Evolutionary conservation across 2,113 vertebrate genomes (phyloP), one percentile per base, ranked within the genome.

Genomic region (Aspidoscelis tigris): DNA sequence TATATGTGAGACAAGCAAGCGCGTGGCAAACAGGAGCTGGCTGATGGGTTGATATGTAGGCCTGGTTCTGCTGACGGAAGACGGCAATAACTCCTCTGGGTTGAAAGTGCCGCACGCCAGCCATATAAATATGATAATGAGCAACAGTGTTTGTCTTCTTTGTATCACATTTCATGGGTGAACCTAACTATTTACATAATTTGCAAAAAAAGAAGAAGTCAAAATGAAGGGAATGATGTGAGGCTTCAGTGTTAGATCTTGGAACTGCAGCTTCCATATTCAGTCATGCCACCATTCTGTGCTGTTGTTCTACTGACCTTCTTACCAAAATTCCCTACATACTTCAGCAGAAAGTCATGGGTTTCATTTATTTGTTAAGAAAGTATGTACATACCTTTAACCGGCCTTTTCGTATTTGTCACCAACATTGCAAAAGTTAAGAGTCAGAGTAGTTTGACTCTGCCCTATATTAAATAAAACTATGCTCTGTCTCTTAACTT

Each of bases 41-140:
- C 89, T 86, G 61, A 87, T 87, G 88, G 85, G 89, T 78, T 84
- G 83, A 86, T 87, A 93, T 86, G 86, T 90, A 93, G 89, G 86
- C 91, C 91, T 75, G 88, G 78, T 85, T 87, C 90, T 93, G 86
- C 94, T 86, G 91, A 89, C 73, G n/a, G 74, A 75, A 88, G 80
- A 85, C 85, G 87, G 88, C 80, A 76, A 55, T 94, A 92, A 94
- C 88, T 91, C 92, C 93, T 89, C 88, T 88, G 88, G 50, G 71
- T 89, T 93, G 90, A 92, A 92, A 92, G 55, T n/a, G 85, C 82
- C 14, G 58, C 33, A 33, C 70, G 69, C 83, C 69, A 87, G 16
- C n/a, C 83, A 41, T 88, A 89, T 86, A 76, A 92, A 3, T 88
- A 73, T 82, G 88, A 90, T 90, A 89, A 89, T 85, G 83, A 91